Evolutionary conservation across 2,113 vertebrate species (phyloP).

Genomic region (Upupa epops): DNA sequence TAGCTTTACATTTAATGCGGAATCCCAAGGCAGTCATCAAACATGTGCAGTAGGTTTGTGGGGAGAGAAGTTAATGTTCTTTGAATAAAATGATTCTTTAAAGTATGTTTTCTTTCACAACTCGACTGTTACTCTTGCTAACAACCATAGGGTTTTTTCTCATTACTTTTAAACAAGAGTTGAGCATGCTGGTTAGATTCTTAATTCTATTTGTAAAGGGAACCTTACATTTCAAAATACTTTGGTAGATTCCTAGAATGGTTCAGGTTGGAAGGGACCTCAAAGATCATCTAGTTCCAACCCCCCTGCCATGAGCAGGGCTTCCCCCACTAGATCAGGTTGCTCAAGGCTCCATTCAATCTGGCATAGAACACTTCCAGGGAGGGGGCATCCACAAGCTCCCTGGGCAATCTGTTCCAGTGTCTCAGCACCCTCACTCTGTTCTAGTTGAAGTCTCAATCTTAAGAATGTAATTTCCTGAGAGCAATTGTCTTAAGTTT

Average conservation of each 20-base stretch:
- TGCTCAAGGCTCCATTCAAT: no score
- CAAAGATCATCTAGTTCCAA: no score
- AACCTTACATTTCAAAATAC: neutral
- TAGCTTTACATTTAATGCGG: neutral
- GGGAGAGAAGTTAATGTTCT: neutral
- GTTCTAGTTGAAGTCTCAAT: neutral
- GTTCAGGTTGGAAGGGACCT: no score
- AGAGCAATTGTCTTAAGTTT: neutral
- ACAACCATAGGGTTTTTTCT: neutral
- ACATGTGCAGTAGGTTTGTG: slow-evolving; percentile 1
- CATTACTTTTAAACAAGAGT: neutral
- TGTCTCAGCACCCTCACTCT: no score
- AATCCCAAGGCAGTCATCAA: slow-evolving; percentile 29
- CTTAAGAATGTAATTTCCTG: neutral
- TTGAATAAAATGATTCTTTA: slow-evolving; percentile 15
- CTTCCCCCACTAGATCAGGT: no score
- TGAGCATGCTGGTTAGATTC: neutral
- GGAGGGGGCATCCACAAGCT: no score
- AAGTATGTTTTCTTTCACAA: neutral
- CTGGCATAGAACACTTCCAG: no score
- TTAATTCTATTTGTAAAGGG: neutral
- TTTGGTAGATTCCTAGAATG: no score
- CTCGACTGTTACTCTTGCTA: neutral
- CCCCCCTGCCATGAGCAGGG: no score
- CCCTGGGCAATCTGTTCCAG: no score